Conservation (phyloP, 1,140 invertebrate genomes). For the Drosophila punjabiensis region DNA sequence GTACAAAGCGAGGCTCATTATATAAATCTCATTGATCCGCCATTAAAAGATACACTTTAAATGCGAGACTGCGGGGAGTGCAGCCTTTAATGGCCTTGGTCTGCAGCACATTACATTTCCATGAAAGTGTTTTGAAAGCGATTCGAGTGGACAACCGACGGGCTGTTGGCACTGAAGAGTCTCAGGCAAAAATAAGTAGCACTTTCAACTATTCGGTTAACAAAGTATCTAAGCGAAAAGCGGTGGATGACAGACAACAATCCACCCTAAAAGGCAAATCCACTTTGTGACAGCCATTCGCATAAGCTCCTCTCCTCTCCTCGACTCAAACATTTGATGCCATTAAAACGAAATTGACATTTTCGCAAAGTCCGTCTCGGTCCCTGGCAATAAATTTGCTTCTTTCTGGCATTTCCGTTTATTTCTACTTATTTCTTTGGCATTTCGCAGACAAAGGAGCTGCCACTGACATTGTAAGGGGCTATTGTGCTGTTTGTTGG, state of each 20-base stretch:
- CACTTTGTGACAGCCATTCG: slow-evolving; percentile 77
- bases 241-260: slow-evolving; percentile 4
- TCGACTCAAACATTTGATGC: slow-evolving; percentile 72
- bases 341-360: slow-evolving; percentile 81
- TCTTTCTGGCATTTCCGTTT: slow-evolving; percentile 53
- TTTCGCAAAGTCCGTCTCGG: slow-evolving; percentile 73
- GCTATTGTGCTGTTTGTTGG: slow-evolving; percentile 29
- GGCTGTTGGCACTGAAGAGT: neutral
- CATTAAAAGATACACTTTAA: slow-evolving; percentile 67
- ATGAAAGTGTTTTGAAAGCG: slow-evolving; percentile 16
- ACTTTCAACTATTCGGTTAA: slow-evolving; percentile 6
- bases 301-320: slow-evolving; percentile 63
- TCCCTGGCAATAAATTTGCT: slow-evolving; percentile 73
- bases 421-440: slow-evolving; percentile 68
- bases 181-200: neutral
- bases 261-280: slow-evolving; percentile 41
- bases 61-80: slow-evolving; percentile 26
- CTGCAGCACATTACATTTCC: slow-evolving; percentile 44
- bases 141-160: neutral
- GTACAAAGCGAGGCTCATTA: slow-evolving; percentile 63
- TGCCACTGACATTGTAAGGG: slow-evolving; percentile 67
- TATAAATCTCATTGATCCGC: slow-evolving; percentile 79
- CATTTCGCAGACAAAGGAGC: slow-evolving; percentile 53
- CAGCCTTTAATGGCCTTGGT: slow-evolving; percentile 39
- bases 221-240: slow-evolving; percentile 30